phyloP scores from a whole-genome alignment of 2,113 vertebrate genomes.

The Piprites chloris region DNA sequence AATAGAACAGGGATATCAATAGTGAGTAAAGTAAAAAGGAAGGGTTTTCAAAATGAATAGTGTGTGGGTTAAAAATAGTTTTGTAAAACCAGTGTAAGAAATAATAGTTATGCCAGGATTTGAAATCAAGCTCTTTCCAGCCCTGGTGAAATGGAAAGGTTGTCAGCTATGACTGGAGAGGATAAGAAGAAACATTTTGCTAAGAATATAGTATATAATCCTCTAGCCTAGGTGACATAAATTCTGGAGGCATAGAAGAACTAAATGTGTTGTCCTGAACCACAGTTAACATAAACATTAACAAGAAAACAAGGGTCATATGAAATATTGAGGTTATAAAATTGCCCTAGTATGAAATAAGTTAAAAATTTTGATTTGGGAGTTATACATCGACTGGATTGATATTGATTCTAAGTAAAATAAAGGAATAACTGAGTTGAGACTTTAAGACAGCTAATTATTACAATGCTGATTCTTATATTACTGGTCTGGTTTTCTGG shows the following conservation, averaged over 20 bases:
- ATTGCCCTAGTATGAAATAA: neutral
- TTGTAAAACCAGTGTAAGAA: neutral
- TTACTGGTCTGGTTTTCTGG: neutral
- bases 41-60: neutral
- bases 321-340: neutral
- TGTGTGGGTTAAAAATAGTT: neutral
- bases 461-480: neutral
- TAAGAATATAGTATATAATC: neutral
- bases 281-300: neutral
- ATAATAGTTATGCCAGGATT: neutral
- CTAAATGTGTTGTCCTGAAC: neutral
- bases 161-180: neutral
- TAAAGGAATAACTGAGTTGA: neutral
- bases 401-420: neutral
- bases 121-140: neutral
- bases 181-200: neutral
- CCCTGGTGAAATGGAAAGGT: neutral
- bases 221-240: neutral
- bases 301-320: neutral
- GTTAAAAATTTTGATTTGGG: neutral
- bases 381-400: neutral
- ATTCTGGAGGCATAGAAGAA: neutral
- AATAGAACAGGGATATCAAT: neutral
- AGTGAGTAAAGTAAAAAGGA: neutral
- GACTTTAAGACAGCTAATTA: neutral